Evolutionary conservation across 2,888 invertebrate species (phyloP).

Genomic region (Sisyra nigra): DNA sequence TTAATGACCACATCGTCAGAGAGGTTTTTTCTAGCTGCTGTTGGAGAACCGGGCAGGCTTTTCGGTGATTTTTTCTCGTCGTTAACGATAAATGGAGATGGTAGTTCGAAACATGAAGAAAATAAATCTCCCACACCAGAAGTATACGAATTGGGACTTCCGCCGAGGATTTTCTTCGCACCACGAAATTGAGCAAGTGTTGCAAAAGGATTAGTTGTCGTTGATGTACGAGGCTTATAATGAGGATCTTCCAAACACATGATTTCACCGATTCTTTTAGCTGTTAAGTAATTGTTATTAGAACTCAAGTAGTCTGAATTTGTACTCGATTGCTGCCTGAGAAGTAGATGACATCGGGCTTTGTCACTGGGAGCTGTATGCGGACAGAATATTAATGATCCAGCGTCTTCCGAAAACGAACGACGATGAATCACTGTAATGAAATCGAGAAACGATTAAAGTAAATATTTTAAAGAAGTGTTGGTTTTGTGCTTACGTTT

Average conservation of each 20-base stretch:
- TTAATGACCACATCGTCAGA: slow-evolving; percentile 9
- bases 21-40: slow-evolving; percentile 23
- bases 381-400: slow-evolving; percentile 38
- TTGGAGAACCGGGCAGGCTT: slow-evolving; percentile 36
- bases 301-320: slow-evolving; percentile 3
- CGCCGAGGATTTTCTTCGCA: slow-evolving; percentile 67
- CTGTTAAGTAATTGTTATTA: slow-evolving; percentile 24
- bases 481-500: slow-evolving; percentile 18
- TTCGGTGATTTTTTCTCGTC: slow-evolving; percentile 20
- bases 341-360: slow-evolving; percentile 51
- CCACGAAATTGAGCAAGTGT: slow-evolving; percentile 61
- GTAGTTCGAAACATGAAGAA: slow-evolving; percentile 62
- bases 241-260: slow-evolving; percentile 75
- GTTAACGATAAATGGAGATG: slow-evolving; percentile 41
- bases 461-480: not conserved
- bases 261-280: slow-evolving; percentile 62
- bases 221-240: slow-evolving; percentile 47
- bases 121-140: slow-evolving; percentile 40
- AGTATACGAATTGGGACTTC: slow-evolving; percentile 30
- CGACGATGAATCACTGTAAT: slow-evolving; percentile 52
- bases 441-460: slow-evolving; percentile 19
- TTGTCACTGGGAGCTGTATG: slow-evolving; percentile 55
- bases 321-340: slow-evolving; percentile 19
- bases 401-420: slow-evolving; percentile 55
- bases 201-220: slow-evolving; percentile 46